phyloP scores from a whole-genome alignment of 1,140 invertebrate species.

The Zaprionus davidi region DNA sequence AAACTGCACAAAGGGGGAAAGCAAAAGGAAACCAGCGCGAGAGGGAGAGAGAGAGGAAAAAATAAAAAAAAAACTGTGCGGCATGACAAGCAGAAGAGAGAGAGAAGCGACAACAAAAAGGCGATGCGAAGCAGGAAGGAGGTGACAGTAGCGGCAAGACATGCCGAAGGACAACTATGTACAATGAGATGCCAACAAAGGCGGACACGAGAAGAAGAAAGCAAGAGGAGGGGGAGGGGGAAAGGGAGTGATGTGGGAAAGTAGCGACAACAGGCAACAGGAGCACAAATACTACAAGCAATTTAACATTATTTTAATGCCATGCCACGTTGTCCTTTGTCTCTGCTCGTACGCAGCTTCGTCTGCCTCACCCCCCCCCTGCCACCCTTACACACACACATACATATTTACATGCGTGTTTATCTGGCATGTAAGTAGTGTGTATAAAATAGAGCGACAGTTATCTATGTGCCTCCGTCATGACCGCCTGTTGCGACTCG shows the following conservation, averaged over 20 bases:
- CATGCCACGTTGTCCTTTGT: slow-evolving; percentile 56
- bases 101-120: slow-evolving; percentile 20
- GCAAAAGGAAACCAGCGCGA: slow-evolving; percentile 20
- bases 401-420: slow-evolving; percentile 68
- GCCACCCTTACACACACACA: neutral
- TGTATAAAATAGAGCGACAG: slow-evolving; percentile 66
- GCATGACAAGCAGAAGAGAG: slow-evolving; percentile 27
- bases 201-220: slow-evolving; percentile 20
- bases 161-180: slow-evolving; percentile 54
- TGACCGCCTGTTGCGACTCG: slow-evolving; percentile 63
- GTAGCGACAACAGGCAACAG: slow-evolving; percentile 24
- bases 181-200: slow-evolving; percentile 60
- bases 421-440: slow-evolving; percentile 67
- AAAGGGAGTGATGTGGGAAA: neutral
- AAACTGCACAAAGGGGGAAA: slow-evolving; percentile 19
- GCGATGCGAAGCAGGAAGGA: slow-evolving; percentile 1
- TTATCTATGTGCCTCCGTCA: slow-evolving; percentile 60
- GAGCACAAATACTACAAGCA: slow-evolving; percentile 63
- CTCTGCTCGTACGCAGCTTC: slow-evolving; percentile 19
- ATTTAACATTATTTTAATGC: slow-evolving; percentile 73
- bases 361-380: neutral
- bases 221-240: slow-evolving; percentile 13
- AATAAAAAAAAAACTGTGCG: slow-evolving; percentile 18
- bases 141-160: slow-evolving; percentile 27
- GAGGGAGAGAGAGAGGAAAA: slow-evolving; percentile 2